Conservation (phyloP, 2,797 vertebrate genomes). For the Heteromormyrus szaboi region DNA sequence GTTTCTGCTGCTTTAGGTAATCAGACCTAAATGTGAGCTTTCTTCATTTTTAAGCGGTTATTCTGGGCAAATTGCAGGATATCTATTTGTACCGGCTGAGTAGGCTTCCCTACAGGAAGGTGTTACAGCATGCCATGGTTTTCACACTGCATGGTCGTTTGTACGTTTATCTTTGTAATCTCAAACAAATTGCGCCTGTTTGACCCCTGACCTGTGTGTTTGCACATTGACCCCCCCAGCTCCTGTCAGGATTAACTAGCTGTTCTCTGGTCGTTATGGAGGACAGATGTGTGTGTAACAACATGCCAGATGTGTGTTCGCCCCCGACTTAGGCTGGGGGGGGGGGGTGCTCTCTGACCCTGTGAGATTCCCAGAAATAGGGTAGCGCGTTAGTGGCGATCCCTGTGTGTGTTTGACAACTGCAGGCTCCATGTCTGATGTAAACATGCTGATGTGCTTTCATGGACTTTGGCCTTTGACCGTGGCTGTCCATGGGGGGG, state of each 20-base stretch:
- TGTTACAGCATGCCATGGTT: slow-evolving; percentile 30
- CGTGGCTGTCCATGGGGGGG: background rate
- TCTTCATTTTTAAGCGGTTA: slow-evolving; percentile 23
- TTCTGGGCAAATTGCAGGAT: slow-evolving; percentile 30
- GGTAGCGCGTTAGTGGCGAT: slow-evolving; percentile 18
- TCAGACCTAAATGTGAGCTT: slow-evolving; percentile 24
- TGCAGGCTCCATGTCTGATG: background rate
- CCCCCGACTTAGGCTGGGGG: background rate
- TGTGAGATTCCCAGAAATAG: background rate
- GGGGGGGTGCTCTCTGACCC: background rate
- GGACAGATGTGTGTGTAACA: slow-evolving; percentile 13
- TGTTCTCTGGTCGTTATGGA: background rate
- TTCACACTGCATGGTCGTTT: slow-evolving; percentile 21
- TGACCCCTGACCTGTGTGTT: background rate
- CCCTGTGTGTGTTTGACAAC: slow-evolving; percentile 8
- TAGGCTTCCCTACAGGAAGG: slow-evolving; percentile 24
- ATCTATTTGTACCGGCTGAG: slow-evolving; percentile 23
- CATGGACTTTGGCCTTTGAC: background rate
- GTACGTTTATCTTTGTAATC: background rate
- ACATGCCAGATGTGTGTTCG: slow-evolving; percentile 45
- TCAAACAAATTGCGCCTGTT: background rate
- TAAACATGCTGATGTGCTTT: background rate
- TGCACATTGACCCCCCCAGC: background rate
- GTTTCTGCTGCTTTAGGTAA: slow-evolving; percentile 32
- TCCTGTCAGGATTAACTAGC: background rate